Evolutionary conservation across 2,113 vertebrate genomes (phyloP).

Genomic region (Odobenus rosmarus): DNA sequence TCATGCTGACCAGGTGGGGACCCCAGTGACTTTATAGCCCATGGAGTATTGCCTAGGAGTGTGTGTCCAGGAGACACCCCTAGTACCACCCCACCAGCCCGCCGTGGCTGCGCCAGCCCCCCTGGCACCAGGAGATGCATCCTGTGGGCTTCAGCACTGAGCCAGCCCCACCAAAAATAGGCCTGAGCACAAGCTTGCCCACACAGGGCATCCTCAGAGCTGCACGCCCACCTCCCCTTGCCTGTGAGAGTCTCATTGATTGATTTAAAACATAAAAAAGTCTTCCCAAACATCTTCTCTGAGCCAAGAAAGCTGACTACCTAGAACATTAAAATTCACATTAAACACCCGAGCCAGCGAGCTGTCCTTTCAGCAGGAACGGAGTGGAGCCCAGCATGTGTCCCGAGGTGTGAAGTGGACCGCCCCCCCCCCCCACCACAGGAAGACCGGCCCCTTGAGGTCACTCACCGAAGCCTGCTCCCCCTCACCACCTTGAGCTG

Average conservation of each 20-base stretch:
- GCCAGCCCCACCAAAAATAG: background rate
- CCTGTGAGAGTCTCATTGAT: background rate
- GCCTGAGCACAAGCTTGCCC: background rate
- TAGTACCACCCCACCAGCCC: background rate
- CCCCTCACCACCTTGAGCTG: background rate
- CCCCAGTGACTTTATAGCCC: background rate
- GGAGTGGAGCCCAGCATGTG: rapidly evolving
- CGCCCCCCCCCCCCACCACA: background rate
- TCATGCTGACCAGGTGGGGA: rapidly evolving
- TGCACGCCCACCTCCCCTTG: background rate
- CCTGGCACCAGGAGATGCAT: rapidly evolving
- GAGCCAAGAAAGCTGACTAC: background rate
- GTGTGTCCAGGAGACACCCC: background rate
- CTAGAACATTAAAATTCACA: background rate
- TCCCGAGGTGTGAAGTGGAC: background rate
- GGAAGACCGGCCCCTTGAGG: background rate
- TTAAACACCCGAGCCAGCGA: rapidly evolving
- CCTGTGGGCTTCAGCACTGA: background rate
- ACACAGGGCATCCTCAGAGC: background rate
- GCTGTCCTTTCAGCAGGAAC: background rate
- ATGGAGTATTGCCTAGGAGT: background rate
- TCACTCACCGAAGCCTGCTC: background rate
- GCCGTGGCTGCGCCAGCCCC: rapidly evolving
- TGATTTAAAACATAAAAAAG: background rate
- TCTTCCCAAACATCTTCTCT: background rate